Evolutionary conservation across 92 coral and sea anemone genomes (phyloP).

Genomic region (Porites evermanni): DNA sequence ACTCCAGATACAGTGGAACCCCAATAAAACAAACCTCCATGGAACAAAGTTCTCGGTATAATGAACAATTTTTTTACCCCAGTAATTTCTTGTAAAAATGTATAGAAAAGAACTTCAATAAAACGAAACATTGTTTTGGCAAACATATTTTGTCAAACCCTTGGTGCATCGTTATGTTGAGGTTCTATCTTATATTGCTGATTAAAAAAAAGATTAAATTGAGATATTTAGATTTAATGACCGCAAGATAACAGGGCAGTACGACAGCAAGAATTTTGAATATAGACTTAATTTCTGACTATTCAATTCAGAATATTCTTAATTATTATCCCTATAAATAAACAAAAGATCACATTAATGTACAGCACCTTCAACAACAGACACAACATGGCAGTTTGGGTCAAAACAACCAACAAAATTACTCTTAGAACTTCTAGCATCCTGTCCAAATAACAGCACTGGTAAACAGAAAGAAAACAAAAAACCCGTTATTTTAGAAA

Average conservation of each 20-base stretch:
- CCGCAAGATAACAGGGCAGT: background rate
- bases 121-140: too few relatives aligned
- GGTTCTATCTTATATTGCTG: too few relatives aligned
- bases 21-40: too few relatives aligned
- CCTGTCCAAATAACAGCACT: conserved; percentile 91
- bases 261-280: background rate
- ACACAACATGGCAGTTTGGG: conserved; percentile 87
- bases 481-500: background rate
- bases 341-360: background rate
- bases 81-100: too few relatives aligned
- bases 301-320: background rate
- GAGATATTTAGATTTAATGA: too few relatives aligned
- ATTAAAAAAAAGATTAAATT: too few relatives aligned
- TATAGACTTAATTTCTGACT: background rate
- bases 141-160: too few relatives aligned
- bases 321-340: background rate
- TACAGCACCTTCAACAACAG: conserved; percentile 84
- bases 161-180: too few relatives aligned
- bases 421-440: conserved; percentile 83
- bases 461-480: background rate
- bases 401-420: conserved; percentile 92
- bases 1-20: too few relatives aligned
- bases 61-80: too few relatives aligned
- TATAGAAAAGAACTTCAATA: too few relatives aligned
- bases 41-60: too few relatives aligned